Conservation (phyloP, 2,888 invertebrate species). For the Chromoteleia sp. region DNA sequence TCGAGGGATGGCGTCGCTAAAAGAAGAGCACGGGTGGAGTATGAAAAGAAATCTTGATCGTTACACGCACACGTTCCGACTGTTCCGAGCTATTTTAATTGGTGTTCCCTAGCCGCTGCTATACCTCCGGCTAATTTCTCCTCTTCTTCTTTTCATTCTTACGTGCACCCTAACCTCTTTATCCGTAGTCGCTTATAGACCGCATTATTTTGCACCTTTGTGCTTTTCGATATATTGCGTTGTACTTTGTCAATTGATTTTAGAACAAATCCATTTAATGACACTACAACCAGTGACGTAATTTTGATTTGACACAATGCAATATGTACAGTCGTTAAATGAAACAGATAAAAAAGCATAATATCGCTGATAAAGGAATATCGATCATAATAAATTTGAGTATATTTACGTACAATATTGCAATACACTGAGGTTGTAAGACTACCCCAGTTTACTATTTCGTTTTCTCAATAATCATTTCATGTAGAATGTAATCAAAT, state of each 20-base stretch:
- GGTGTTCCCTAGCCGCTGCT: conserved; percentile 67
- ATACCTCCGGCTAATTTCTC: conserved; percentile 67
- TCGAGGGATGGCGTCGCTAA: conserved; percentile 34
- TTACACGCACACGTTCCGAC: conserved; percentile 74
- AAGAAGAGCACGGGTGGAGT: conserved; percentile 40
- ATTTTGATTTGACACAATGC: neutral
- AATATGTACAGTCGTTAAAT: too few species aligned
- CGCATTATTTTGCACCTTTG: conserved; percentile 35
- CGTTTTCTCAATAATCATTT: too few species aligned
- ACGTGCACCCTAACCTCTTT: conserved; percentile 53
- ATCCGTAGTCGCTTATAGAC: conserved; percentile 25
- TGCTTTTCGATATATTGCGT: conserved; percentile 17
- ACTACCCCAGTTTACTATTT: too few species aligned
- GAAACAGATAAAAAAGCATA: too few species aligned
- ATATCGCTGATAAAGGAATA: too few species aligned
- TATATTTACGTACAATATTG: too few species aligned
- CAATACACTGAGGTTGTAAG: too few species aligned
- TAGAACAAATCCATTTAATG: too few species aligned
- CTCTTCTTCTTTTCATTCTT: conserved; percentile 57
- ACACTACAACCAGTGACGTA: too few species aligned
- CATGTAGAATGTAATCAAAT: too few species aligned
- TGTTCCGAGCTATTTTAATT: conserved; percentile 75
- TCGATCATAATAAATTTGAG: too few species aligned
- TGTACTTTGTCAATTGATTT: neutral
- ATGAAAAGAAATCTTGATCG: conserved; percentile 71